Evolutionary conservation across 2,797 vertebrate species (phyloP).

Genomic region (Poeciliopsis presidionis): DNA sequence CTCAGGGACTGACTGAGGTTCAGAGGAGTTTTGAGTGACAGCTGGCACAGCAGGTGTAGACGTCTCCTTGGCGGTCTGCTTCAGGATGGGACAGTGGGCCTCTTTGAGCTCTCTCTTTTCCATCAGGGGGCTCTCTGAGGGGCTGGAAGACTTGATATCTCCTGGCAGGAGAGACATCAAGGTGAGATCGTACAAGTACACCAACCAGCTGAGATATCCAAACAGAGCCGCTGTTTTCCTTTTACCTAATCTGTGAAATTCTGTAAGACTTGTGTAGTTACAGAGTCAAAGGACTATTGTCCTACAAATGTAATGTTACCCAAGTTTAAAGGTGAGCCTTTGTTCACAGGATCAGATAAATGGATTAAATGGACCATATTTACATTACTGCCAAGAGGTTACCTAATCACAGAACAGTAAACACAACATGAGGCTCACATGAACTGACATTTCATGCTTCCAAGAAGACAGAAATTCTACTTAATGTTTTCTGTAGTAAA

Average conservation of each 20-base stretch:
- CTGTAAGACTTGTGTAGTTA: slow-evolving; percentile 34
- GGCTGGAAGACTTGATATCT: slow-evolving; percentile 89
- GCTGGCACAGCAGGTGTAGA: slow-evolving; percentile 31
- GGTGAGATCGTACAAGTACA: slow-evolving; percentile 40
- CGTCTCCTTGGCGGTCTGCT: slow-evolving; percentile 84
- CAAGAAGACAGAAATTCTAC: slow-evolving; percentile 30
- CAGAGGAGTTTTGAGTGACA: slow-evolving; percentile 36
- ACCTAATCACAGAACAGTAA: slow-evolving; percentile 11
- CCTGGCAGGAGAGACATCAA: slow-evolving; percentile 74
- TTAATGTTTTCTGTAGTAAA: slow-evolving; percentile 29
- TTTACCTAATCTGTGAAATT: slow-evolving; percentile 14
- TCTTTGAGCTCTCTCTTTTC: slow-evolving; percentile 81
- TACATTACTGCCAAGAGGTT: slow-evolving; percentile 29
- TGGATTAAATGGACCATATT: slow-evolving; percentile 49
- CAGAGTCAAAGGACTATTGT: slow-evolving; percentile 29
- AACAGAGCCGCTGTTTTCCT: slow-evolving; percentile 21
- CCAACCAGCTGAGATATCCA: slow-evolving; percentile 32
- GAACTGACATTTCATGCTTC: slow-evolving; percentile 28
- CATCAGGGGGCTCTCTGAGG: slow-evolving; percentile 96
- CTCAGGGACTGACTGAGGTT: slow-evolving; percentile 66
- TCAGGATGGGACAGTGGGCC: slow-evolving; percentile 80
- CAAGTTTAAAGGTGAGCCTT: slow-evolving; percentile 18
- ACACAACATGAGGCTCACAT: slow-evolving; percentile 19
- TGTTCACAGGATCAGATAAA: slow-evolving; percentile 53
- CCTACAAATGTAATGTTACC: slow-evolving; percentile 22